Conservation (phyloP, 1,140 invertebrate genomes). For the Nymphalis io region DNA sequence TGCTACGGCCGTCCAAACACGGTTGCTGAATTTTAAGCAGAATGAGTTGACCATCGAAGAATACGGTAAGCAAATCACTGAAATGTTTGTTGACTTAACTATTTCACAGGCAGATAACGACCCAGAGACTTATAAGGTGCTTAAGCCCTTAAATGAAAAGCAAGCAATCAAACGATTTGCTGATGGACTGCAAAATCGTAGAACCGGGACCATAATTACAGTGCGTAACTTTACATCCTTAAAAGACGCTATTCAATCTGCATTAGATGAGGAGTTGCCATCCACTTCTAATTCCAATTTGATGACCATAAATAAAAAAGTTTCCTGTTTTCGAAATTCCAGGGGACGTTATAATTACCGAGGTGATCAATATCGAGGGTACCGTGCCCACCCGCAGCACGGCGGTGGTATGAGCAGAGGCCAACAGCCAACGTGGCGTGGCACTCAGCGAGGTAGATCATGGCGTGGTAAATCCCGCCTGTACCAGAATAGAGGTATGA, state of each 20-base stretch:
- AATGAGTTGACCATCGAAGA: not conserved
- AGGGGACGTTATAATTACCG: not conserved
- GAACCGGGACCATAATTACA: not conserved
- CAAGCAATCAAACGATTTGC: slow-evolving; percentile 2
- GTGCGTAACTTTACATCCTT: not conserved
- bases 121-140: not conserved
- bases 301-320: too few species aligned
- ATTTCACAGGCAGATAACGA: slow-evolving; percentile 1
- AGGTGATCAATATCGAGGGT: too few species aligned
- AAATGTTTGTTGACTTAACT: not conserved
- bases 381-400: too few species aligned
- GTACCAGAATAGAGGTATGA: too few species aligned
- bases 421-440: too few species aligned
- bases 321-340: not conserved
- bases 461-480: too few species aligned
- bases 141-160: not conserved
- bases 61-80: not conserved
- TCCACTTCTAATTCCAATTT: not conserved
- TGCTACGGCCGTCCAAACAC: not conserved
- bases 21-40: not conserved
- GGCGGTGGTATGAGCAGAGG: too few species aligned
- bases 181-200: not conserved
- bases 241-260: slow-evolving; percentile 1
- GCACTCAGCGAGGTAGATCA: too few species aligned
- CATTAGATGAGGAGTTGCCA: slow-evolving; percentile 2